Percentiles rank a stretch among this genome's conserved stretches.
phyloP scores from a whole-genome alignment of 1,140 invertebrate genomes.

The Drosophila lacteicornis region DNA sequence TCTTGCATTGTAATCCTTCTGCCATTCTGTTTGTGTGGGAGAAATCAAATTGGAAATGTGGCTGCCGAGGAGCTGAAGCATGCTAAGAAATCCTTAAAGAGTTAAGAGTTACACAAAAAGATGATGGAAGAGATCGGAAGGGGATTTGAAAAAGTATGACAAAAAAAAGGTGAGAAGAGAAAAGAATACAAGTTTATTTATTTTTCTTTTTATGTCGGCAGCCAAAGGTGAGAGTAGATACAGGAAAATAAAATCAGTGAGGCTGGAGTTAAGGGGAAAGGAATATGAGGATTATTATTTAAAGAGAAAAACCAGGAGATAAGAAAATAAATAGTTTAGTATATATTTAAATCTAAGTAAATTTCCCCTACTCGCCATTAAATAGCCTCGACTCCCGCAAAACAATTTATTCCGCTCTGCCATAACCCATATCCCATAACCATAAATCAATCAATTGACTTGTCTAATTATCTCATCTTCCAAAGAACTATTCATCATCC shows the following conservation, averaged over 20 bases:
- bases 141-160: background rate
- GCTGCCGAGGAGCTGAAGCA: background rate
- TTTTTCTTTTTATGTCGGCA: background rate
- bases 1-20: conserved; percentile 40
- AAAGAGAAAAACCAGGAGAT: too few species aligned
- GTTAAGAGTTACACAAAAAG: conserved; percentile 5
- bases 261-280: too few species aligned
- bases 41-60: conserved; percentile 14
- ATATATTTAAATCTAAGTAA: background rate
- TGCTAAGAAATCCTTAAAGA: conserved; percentile 17
- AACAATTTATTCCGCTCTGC: background rate
- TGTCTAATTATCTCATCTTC: conserved; percentile 50
- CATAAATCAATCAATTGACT: conserved; percentile 49
- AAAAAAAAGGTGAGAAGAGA: background rate
- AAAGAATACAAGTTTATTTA: background rate
- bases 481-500: conserved; percentile 40
- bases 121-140: background rate
- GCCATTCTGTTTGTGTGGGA: background rate
- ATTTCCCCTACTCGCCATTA: background rate
- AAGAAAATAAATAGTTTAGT: background rate
- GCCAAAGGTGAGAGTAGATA: background rate
- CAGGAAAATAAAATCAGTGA: background rate
- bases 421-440: conserved; percentile 1
- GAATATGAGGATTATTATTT: background rate
- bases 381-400: background rate